These are phyloP conservation scores for Pemphigus obesinymphae DNA, from an alignment of 1,140 invertebrate species.

Conservation along the genomic window DNA sequence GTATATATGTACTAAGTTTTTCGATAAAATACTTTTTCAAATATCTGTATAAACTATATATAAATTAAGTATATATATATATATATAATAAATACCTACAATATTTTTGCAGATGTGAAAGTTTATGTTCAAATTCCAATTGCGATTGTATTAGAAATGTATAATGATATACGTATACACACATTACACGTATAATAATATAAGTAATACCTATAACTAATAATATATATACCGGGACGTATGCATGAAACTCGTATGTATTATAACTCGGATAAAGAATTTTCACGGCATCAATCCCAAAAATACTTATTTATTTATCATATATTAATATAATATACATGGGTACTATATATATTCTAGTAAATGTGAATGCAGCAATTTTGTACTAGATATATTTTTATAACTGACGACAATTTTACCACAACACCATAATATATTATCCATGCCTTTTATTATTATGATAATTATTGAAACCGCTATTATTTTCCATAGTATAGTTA, in stretches of 20 bases:
- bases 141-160: neutral
- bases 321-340: too few species aligned
- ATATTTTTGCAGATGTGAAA: constrained; percentile 2
- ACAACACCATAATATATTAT: too few species aligned
- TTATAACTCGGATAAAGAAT: neutral
- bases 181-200: neutral
- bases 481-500: neutral
- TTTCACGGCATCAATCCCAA: too few species aligned
- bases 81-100: too few species aligned
- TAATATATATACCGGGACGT: neutral
- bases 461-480: neutral
- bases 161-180: neutral
- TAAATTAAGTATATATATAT: neutral
- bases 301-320: too few species aligned
- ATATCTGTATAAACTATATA: neutral
- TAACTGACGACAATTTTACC: too few species aligned
- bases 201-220: too few species aligned
- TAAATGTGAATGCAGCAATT: too few species aligned
- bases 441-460: neutral
- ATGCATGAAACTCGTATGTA: neutral
- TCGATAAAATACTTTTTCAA: neutral
- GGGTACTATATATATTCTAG: too few species aligned
- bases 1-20: neutral
- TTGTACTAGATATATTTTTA: too few species aligned
- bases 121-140: neutral